Evolutionary conservation across 2,888 invertebrate species (phyloP), one percentile per base, ranked within the genome.

Genomic region (Drosophila colorata): DNA sequence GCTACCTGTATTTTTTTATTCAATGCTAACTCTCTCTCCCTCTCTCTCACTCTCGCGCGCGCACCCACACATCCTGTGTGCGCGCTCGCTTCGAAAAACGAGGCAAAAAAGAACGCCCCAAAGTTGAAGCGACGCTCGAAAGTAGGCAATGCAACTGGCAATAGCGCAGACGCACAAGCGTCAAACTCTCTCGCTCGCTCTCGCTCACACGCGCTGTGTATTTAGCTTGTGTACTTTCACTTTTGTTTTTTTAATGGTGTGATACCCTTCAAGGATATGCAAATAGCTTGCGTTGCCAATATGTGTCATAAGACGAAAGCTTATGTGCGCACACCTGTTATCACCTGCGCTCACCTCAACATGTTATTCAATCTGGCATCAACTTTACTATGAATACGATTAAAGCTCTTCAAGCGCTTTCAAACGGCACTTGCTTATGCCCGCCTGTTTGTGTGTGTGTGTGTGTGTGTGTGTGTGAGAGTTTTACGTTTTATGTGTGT

Each of bases 291-390:
- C 52, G 44, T 16, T 67, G 31, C 16, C 71, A 31, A 77, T 33
- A 57, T 55, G 78, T 78, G 74, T 63, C 78, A 78, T 64, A 74
- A 78, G 74, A 56, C 41, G 41, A 61, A 51, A 59, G 69, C 63
- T 69, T 58, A 35, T 49, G 43, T 55, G 55, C 49, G 69, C 73
- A 87, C 88, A 87, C 88, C 85, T 88, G 88, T 88, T 87, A 88
- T 87, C 75, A 79, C 74, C 74, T 79, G 41, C 25, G 72, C 79
- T 80, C 60, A 78, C 73, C 61, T 75, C 56, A 78, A 60, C 59
- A 65, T 63, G 41, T 74, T 74, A 68, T 57, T 70, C 57, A 71
- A 70, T 59, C 59, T 58, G 48, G 47, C 65, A 58, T 37, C 41
- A 46, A 53, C 47, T 55, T 59, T 59, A 33, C 9, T 52, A 60